These are phyloP conservation scores for Cyclura pinguis DNA, from an alignment of 2,797 vertebrate species.

Conservation along the genomic window DNA sequence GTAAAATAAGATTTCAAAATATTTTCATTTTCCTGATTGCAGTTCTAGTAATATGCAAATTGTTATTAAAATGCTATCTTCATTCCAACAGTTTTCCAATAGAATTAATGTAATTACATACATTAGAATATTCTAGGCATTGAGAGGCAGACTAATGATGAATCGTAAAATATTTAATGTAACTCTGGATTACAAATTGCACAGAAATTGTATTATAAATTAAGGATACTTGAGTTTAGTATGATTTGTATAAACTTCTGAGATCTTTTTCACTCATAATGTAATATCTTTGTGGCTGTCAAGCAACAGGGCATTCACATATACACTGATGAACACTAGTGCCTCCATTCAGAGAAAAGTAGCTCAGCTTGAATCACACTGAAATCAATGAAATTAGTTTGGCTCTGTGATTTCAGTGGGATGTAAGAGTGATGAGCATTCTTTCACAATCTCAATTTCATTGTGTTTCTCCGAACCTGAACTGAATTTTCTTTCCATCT, in stretches of 20 bases:
- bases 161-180: conserved; percentile 59
- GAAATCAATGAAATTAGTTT: background rate
- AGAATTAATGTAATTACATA: conserved; percentile 65
- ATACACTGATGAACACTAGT: conserved; percentile 31
- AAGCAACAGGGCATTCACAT: conserved; percentile 40
- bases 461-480: no score
- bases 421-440: no score
- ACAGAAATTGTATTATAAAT: conserved; percentile 49
- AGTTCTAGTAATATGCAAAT: conserved; percentile 39
- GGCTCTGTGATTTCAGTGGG: background rate
- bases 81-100: conserved; percentile 58
- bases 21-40: conserved; percentile 55
- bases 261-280: conserved; percentile 43
- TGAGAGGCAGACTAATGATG: conserved; percentile 57
- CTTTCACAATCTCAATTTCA: no score
- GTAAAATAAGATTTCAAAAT: conserved; percentile 58
- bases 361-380: background rate
- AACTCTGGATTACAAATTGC: conserved; percentile 55
- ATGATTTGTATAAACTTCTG: conserved; percentile 54
- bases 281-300: conserved; percentile 33
- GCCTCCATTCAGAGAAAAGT: background rate
- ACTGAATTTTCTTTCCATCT: no score
- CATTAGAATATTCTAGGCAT: conserved; percentile 53
- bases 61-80: conserved; percentile 55
- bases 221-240: conserved; percentile 50